phyloP scores from a whole-genome alignment of 2,888 invertebrate genomes.

The Dorcus hopei region DNA sequence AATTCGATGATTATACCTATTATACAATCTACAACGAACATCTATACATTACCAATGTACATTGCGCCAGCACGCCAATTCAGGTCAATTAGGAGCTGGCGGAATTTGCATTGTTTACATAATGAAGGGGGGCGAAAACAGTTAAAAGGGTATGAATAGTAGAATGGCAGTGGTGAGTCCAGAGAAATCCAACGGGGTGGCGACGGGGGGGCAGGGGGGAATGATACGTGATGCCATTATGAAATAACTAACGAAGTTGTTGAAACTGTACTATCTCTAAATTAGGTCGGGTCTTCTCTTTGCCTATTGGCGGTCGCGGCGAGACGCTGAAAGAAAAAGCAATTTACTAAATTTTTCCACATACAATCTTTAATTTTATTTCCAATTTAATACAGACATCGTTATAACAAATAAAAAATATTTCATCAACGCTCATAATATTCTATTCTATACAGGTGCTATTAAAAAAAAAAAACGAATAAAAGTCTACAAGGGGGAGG shows the following conservation, averaged over 20 bases:
- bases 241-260: conserved; percentile 17
- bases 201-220: conserved; percentile 1
- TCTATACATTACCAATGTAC: conserved; percentile 39
- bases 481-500: too few relatives aligned
- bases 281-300: conserved; percentile 17
- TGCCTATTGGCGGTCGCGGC: conserved; percentile 47
- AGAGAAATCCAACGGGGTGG: conserved; percentile 9
- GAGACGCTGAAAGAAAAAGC: conserved; percentile 42
- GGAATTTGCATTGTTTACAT: conserved; percentile 33
- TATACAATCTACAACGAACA: conserved; percentile 44
- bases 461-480: too few relatives aligned
- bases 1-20: conserved; percentile 34
- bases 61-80: conserved; percentile 30
- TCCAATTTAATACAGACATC: too few relatives aligned
- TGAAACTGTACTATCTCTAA: conserved; percentile 34
- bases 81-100: conserved; percentile 27
- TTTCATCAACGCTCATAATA: too few relatives aligned
- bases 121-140: conserved; percentile 27
- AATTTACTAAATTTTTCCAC: neutral
- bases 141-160: conserved; percentile 29
- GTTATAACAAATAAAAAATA: too few relatives aligned
- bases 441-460: too few relatives aligned
- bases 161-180: conserved; percentile 31
- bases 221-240: conserved; percentile 16
- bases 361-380: too few relatives aligned